Evolutionary conservation across 2,888 invertebrate genomes (phyloP), one percentile per base, ranked within the genome.

Genomic region (Eupeodes luniger): DNA sequence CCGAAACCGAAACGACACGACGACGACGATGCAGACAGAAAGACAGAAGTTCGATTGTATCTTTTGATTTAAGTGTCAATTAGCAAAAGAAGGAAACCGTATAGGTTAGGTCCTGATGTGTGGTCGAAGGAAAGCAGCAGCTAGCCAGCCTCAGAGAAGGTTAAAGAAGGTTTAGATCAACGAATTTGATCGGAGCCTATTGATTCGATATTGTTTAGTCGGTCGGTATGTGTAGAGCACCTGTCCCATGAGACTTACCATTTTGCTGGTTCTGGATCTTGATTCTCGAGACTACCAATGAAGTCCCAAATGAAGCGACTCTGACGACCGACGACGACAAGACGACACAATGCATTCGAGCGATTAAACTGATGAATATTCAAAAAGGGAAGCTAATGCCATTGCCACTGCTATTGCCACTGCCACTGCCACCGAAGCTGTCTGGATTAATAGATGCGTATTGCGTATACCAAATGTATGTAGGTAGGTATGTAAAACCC

Each of bases 11-110:
- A 9, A 16, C n/a, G 53, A 55, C 53, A n/a, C 27, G 66, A 10
- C 27, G 19, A 12, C n/a, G 27, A 57, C 64, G 36, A 69, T 11
- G 53, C 67, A 67, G 67, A 51, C 64, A 67, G 80, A 59, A 64
- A 80, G 75, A 79, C 86, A 86, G 78, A 70, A 66, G 75, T 59
- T 59, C n/a, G 85, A 88, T 88, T 16, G 64, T 88, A 85, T 88
- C 88, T 81, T 81, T 62, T 88, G 88, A 88, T 88, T 88, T 88
- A 88, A 88, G 88, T 88, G 88, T 88, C 88, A 88, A 88, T 88
- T 88, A 88, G 88, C 78, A 67, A 88, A 88, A 84, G 88, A 88
- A 84, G 84, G 78, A 88, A 88, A 88, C 75, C 78, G 85, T 40
- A 40, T 40, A 40, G 5, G 9, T 27, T 40, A 40, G 40, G 40